These are phyloP conservation scores for Saxidomus purpurata DNA, from an alignment of 1,140 invertebrate species.

Conservation along the genomic window DNA sequence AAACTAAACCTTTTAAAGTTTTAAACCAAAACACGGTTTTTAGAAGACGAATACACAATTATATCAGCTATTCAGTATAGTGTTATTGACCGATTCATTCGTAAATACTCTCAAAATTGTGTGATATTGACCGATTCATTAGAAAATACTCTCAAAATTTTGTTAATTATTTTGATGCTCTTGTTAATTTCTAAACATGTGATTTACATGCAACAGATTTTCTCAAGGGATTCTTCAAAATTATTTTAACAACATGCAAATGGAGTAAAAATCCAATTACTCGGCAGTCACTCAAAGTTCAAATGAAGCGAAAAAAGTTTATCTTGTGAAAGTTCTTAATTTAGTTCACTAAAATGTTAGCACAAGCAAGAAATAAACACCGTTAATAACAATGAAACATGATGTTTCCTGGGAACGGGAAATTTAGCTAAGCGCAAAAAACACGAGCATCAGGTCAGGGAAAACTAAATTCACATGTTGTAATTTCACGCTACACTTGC, in stretches of 20 bases:
- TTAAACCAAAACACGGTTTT: too few species aligned
- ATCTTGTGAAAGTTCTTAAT: slow-evolving; percentile 32
- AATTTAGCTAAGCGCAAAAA: not conserved
- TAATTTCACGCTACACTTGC: slow-evolving; percentile 44
- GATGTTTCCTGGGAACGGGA: not conserved
- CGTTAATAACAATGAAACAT: not conserved
- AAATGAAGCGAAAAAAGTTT: slow-evolving; percentile 47
- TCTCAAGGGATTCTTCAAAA: slow-evolving; percentile 2
- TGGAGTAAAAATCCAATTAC: slow-evolving; percentile 54
- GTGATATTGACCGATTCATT: too few species aligned
- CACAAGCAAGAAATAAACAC: not conserved
- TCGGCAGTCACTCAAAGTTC: slow-evolving; percentile 46
- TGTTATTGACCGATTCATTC: too few species aligned
- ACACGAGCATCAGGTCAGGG: not conserved
- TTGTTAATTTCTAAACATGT: not conserved
- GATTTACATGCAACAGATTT: not conserved
- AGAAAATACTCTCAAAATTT: too few species aligned
- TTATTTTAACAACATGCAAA: slow-evolving; percentile 47
- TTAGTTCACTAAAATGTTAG: slow-evolving; percentile 4
- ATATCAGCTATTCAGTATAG: too few species aligned
- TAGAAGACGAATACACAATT: too few species aligned
- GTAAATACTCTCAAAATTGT: too few species aligned
- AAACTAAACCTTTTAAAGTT: too few species aligned
- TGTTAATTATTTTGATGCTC: too few species aligned
- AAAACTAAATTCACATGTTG: slow-evolving; percentile 50